Evolutionary conservation across 2,797 vertebrate species (phyloP), one percentile per base, ranked within the genome.

Genomic region (Cephalopachus bancanus): DNA sequence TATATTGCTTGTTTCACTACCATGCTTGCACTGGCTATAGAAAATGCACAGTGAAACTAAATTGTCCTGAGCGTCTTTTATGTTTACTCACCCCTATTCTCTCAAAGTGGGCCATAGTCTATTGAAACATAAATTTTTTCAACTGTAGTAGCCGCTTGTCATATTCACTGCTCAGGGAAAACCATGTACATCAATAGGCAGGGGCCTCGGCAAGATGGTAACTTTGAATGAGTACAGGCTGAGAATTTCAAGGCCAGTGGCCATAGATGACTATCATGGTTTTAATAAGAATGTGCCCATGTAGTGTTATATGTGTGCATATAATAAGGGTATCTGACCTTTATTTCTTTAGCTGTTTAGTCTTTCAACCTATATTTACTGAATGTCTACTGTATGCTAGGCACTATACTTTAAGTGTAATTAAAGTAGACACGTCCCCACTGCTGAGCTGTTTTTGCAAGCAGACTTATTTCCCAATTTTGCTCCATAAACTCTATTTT

Each of bases 261-360:
- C 55, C 55, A 78, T 16, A 28, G 60, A 64, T 80, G 26, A 55
- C 5, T 90, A 10, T 62, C 9, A 91, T 64, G 30, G 67, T 90
- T 95, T 86, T 89, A 69, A 24, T 87, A 80, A 96, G 20, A 30
- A 22, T 83, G 10, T 60, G 10, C 65, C 4, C 28, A 11, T 74
- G 49, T 37, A 17, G 10, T 75, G 10, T n/a, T 44, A 10, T 74
- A 9, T 37, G 5, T 72, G 53, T 55, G 7, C 57, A 0, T 93
- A 30, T 72, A 57, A 83, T 10, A 91, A 94, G 74, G n/a, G 10
- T 85, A 37, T 71, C 57, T 96, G 62, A 3, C 30, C 83, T 89
- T 94, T 93, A 83, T 57, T 93, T 89, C 17, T 89, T 94, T 97
- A n/a, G 65, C 81, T 26, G 65, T 79, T 95, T 4, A 76, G 51